Conservation (phyloP, 64 coral and sea anemone genomes). For the Acropora yongei region DNA sequence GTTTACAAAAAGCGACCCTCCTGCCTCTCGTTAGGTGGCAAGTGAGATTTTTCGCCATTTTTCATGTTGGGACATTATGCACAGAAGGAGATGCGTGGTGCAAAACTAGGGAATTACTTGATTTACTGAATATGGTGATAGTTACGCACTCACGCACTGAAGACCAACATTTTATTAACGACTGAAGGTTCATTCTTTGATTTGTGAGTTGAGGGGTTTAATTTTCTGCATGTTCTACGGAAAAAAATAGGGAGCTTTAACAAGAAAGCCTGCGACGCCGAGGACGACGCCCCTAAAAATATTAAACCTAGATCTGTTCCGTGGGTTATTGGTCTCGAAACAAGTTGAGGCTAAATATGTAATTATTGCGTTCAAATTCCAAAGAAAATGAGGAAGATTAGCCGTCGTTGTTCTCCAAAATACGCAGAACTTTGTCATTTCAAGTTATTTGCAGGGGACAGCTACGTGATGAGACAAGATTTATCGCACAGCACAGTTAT, state of each 20-base stretch:
- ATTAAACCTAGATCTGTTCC: background rate
- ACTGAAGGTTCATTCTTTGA: background rate
- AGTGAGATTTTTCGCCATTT: too few relatives aligned
- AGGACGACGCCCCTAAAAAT: background rate
- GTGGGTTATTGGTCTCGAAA: background rate
- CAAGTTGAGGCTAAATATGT: background rate
- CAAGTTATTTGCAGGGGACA: conserved; percentile 11
- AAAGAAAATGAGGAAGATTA: background rate
- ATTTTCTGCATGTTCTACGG: background rate
- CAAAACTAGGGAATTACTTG: too few relatives aligned
- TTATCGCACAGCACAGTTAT: background rate
- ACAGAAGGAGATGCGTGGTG: too few relatives aligned
- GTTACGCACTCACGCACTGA: background rate
- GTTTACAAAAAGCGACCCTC: too few relatives aligned
- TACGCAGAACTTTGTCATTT: conserved; percentile 11
- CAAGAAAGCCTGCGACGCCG: background rate
- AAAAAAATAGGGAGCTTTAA: background rate
- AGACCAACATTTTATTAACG: background rate
- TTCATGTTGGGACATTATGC: too few relatives aligned
- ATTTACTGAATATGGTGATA: too few relatives aligned
- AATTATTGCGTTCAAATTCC: background rate
- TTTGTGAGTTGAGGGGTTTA: background rate
- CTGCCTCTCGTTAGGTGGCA: too few relatives aligned
- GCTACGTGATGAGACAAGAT: background rate
- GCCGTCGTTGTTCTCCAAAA: conserved; percentile 10